Evolutionary conservation across 2,113 vertebrate genomes (phyloP), one percentile per base, ranked within the genome.

Genomic region (Mungos mungo): DNA sequence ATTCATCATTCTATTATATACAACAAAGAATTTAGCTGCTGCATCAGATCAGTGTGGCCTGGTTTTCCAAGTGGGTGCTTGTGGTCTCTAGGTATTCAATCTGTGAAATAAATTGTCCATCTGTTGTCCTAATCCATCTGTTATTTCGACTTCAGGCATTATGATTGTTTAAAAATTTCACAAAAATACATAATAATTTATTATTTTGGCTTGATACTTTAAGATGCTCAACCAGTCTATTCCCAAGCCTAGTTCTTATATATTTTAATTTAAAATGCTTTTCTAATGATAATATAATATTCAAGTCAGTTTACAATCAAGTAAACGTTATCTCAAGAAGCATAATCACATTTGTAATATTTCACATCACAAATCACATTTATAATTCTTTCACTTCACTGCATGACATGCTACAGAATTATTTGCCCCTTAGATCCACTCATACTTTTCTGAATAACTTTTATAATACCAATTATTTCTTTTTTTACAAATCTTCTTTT

Each of bases 281-380:
- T 97, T 97, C 35, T 81, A 95, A 94, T 94, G 41, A 86, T 83
- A 92, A 93, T 95, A 89, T 68, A 95, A 96, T 98, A 92, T 87
- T 96, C n/a, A 97, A 87, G n/a, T 90, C 66, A 83, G 29, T 93
- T 96, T 93, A 88, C 10, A 93, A 95, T 79, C 91, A 93, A 69
- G 63, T 82, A 63, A 95, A 93, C 93, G 35, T 90, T 97, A 96
- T 97, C 87, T 90, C 63, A 76, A 71, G 52, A 90, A 93, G 27
- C 52, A 41, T 71, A 88, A 96, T 92, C 69, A 72, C 66, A 68
- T 93, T 95, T 84, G 38, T 54, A 96, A 94, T 47, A 45, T 72
- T n/a, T n/a, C n/a, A n/a, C n/a, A n/a, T n/a, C n/a, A n/a, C n/a
- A n/a, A n/a, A n/a, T n/a, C n/a, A n/a, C n/a, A n/a, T n/a, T n/a